Conservation (phyloP, 2,888 invertebrate genomes). For the Rhogogaster chlorosoma region DNA sequence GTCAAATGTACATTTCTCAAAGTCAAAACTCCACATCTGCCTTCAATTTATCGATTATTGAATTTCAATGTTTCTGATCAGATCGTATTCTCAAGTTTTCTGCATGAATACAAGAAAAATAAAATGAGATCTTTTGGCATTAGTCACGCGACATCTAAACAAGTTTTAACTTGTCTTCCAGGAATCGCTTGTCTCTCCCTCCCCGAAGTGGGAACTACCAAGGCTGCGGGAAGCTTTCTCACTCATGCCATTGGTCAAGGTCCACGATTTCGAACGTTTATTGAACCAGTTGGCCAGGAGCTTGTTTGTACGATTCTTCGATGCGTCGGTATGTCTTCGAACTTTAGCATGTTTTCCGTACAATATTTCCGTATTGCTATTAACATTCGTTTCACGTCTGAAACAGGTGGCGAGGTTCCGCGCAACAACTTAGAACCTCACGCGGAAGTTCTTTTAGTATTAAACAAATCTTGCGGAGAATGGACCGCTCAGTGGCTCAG, state of each 20-base stretch:
- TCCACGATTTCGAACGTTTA: slow-evolving; percentile 78
- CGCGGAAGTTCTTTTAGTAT: slow-evolving; percentile 82
- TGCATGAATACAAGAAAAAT: no score
- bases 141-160: no score
- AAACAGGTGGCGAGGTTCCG: slow-evolving; percentile 82
- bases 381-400: not conserved
- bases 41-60: no score
- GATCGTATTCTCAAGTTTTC: no score
- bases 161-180: slow-evolving; percentile 66
- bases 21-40: no score
- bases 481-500: slow-evolving; percentile 82
- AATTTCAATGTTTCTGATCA: no score
- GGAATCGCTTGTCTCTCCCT: slow-evolving; percentile 82
- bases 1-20: no score
- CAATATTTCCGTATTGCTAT: not conserved
- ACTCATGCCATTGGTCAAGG: slow-evolving; percentile 81
- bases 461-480: slow-evolving; percentile 86
- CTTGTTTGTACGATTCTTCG: slow-evolving; percentile 82
- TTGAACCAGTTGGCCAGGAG: slow-evolving; percentile 82
- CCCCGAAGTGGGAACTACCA: slow-evolving; percentile 82
- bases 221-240: slow-evolving; percentile 82
- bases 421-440: slow-evolving; percentile 82
- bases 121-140: no score
- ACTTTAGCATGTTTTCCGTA: not conserved
- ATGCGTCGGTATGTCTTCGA: slow-evolving; percentile 79